phyloP scores from a whole-genome alignment of 1,140 invertebrate genomes.

The Scylla paramamosain region DNA sequence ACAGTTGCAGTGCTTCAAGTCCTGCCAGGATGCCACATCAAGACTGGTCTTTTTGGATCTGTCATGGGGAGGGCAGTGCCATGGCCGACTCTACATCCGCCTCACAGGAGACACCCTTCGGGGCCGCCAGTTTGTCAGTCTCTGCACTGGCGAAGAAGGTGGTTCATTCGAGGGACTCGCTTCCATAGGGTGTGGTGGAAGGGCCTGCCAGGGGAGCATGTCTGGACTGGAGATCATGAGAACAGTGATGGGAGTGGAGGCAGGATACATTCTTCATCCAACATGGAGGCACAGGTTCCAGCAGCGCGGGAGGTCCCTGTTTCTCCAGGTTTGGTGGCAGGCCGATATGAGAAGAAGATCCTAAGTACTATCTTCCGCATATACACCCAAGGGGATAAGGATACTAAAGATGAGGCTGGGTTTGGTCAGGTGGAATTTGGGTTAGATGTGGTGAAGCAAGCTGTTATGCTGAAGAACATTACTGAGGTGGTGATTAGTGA shows the following conservation, averaged over 20 bases:
- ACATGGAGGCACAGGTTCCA: no score
- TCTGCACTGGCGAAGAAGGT: conserved; percentile 54
- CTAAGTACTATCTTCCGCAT: conserved; percentile 58
- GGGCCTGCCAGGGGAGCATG: conserved; percentile 37
- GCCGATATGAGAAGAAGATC: conserved; percentile 53
- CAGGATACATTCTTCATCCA: background rate
- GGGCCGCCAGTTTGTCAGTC: conserved; percentile 46
- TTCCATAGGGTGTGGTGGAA: conserved; percentile 70
- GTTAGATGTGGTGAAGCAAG: conserved; percentile 4
- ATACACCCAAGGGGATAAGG: conserved; percentile 36
- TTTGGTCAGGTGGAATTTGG: conserved; percentile 66
- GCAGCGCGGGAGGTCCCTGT: conserved; percentile 24
- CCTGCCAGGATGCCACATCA: background rate
- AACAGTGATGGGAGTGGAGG: conserved; percentile 37
- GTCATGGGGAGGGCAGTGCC: background rate
- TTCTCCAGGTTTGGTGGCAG: conserved; percentile 52
- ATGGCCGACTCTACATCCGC: conserved; percentile 51
- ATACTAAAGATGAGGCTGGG: conserved; percentile 41
- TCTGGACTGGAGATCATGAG: conserved; percentile 56
- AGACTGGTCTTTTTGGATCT: conserved; percentile 52
- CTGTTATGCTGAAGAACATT: conserved; percentile 1
- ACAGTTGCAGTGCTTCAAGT: conserved; percentile 44
- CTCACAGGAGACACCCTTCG: conserved; percentile 38
- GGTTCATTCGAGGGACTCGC: background rate
- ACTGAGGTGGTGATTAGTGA: conserved; percentile 36